These are phyloP conservation scores for Tribolium castaneum DNA, from an alignment of 1,140 invertebrate genomes.

Conservation along the genomic window DNA sequence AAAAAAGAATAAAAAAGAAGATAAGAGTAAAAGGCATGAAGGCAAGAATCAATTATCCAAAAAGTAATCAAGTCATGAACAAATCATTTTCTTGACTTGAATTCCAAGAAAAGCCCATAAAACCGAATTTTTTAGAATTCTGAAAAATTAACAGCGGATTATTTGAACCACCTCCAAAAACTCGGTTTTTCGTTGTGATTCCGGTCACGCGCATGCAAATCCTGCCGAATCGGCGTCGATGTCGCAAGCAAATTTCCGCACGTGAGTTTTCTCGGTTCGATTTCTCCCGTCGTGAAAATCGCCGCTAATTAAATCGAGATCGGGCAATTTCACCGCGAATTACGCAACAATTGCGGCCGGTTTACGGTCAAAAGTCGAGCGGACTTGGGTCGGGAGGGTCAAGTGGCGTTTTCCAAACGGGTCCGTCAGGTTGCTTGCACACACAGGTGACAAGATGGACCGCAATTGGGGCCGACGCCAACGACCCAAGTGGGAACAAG, in stretches of 20 bases:
- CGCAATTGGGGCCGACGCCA: slow-evolving; percentile 2
- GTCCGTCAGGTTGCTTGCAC: slow-evolving; percentile 9
- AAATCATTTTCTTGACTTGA: no score
- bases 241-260: background rate
- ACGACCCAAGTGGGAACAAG: background rate
- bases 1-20: no score
- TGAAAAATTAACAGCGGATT: no score
- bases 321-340: background rate
- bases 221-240: no score
- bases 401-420: slow-evolving; percentile 19
- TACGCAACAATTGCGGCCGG: slow-evolving; percentile 6
- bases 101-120: no score
- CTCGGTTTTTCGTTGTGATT: background rate
- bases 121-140: no score
- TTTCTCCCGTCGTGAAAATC: slow-evolving; percentile 48
- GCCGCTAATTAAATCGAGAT: background rate
- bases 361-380: slow-evolving; percentile 11
- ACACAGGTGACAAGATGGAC: slow-evolving; percentile 31
- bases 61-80: no score
- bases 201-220: slow-evolving; percentile 17
- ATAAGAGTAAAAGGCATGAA: no score
- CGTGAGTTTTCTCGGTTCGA: slow-evolving; percentile 47
- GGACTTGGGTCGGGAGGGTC: slow-evolving; percentile 10
- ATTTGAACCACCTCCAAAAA: no score
- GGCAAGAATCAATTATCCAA: no score